Conservation (phyloP, 1,140 invertebrate species). For the Sitophilus oryzae region DNA sequence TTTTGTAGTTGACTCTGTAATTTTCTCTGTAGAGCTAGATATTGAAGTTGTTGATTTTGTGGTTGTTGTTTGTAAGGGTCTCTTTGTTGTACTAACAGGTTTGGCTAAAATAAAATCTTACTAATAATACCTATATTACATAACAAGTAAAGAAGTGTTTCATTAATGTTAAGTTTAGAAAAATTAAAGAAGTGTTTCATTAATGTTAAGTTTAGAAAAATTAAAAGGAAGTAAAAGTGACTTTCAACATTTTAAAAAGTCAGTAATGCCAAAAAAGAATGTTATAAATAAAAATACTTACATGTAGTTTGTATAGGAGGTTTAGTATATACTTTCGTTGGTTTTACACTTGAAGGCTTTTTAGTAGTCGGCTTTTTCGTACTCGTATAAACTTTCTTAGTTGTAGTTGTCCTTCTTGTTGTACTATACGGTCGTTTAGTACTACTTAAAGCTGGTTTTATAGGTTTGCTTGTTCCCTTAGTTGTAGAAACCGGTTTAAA, state of each 20-base stretch:
- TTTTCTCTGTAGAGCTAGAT: slow-evolving; percentile 9
- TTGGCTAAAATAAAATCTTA: slow-evolving; percentile 31
- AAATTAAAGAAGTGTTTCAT: too few species aligned
- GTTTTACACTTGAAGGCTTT: slow-evolving; percentile 43
- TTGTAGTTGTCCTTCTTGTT: slow-evolving; percentile 38
- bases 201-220: too few species aligned
- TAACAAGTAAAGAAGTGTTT: too few species aligned
- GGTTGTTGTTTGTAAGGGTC: slow-evolving; percentile 20
- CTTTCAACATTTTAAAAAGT: too few species aligned
- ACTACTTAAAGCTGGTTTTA: background rate
- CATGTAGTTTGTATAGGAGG: too few species aligned
- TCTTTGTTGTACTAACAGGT: slow-evolving; percentile 33
- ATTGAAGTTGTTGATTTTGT: slow-evolving; percentile 18
- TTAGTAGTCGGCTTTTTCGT: slow-evolving; percentile 36
- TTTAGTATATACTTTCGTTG: slow-evolving; percentile 34
- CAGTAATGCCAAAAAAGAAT: too few species aligned
- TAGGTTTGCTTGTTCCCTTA: slow-evolving; percentile 10
- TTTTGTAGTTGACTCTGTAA: background rate
- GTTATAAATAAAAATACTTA: too few species aligned
- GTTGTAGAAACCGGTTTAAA: slow-evolving; percentile 43
- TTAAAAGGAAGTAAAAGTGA: too few species aligned
- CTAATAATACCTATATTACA: too few species aligned
- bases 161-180: too few species aligned
- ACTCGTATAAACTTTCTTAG: slow-evolving; percentile 31
- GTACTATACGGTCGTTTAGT: background rate